Conservation (phyloP, 2,113 vertebrate genomes). For the Pelecanoides urinatrix region DNA sequence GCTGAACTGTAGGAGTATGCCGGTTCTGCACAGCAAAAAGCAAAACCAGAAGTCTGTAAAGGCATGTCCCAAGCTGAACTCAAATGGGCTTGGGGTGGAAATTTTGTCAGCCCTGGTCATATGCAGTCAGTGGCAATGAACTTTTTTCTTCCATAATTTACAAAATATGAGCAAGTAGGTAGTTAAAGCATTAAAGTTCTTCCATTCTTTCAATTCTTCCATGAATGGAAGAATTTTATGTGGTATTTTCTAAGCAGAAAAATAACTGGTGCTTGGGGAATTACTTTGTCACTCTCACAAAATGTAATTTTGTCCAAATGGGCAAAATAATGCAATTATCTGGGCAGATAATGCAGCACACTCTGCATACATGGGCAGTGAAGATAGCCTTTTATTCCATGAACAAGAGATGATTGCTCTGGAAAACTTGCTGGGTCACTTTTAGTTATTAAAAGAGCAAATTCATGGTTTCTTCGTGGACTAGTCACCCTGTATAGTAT, state of each 20-base stretch:
- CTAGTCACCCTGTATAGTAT: neutral
- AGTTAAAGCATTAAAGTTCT: conserved; percentile 31
- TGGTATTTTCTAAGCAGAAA: conserved; percentile 12
- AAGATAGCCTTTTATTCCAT: neutral
- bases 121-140: neutral
- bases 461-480: neutral
- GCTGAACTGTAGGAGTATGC: neutral
- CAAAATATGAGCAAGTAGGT: conserved; percentile 21
- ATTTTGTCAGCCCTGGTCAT: neutral
- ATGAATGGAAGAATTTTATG: neutral
- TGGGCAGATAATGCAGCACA: neutral
- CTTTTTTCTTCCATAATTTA: conserved; percentile 6
- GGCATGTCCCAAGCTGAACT: conserved; percentile 2
- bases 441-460: conserved; percentile 27
- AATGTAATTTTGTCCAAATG: conserved; percentile 21
- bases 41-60: neutral
- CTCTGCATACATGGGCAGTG: neutral
- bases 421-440: neutral
- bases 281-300: conserved; percentile 36
- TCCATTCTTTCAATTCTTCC: conserved; percentile 4
- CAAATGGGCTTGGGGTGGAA: neutral
- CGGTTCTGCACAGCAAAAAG: neutral
- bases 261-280: neutral
- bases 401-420: neutral
- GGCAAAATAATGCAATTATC: conserved; percentile 31